phyloP scores from a whole-genome alignment of 2,797 vertebrate genomes.

The Naso thynnoides region DNA sequence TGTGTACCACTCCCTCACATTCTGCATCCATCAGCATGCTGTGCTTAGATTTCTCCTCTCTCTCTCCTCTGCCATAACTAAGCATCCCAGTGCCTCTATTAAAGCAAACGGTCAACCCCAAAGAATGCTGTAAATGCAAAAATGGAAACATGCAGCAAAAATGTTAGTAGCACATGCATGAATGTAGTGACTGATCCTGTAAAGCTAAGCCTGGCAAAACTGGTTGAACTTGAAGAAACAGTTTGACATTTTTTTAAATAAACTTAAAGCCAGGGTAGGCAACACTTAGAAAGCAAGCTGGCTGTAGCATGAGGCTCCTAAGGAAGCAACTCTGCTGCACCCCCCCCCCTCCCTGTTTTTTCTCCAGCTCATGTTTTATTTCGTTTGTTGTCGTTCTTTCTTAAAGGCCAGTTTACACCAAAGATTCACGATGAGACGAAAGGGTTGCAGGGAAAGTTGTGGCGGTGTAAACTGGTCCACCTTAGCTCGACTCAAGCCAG shows the following conservation, averaged over 20 bases:
- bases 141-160: slow-evolving; percentile 22
- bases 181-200: not conserved
- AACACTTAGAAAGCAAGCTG: too few species aligned
- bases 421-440: too few species aligned
- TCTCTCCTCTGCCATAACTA: slow-evolving; percentile 39
- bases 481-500: too few species aligned
- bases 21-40: slow-evolving; percentile 78
- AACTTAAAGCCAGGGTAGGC: too few species aligned
- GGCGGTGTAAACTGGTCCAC: too few species aligned
- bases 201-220: not conserved
- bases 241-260: not conserved
- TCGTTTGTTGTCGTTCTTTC: too few species aligned
- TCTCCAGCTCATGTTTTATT: too few species aligned
- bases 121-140: slow-evolving; percentile 43
- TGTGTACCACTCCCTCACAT: slow-evolving; percentile 72
- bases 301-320: too few species aligned
- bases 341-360: too few species aligned
- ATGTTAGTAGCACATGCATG: not conserved
- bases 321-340: too few species aligned
- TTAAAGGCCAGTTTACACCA: too few species aligned
- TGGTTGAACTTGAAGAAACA: not conserved
- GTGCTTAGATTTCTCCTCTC: slow-evolving; percentile 50
- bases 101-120: slow-evolving; percentile 29
- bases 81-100: slow-evolving; percentile 1
- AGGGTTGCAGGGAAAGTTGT: too few species aligned